phyloP scores from a whole-genome alignment of 2,113 vertebrate genomes.

The Xenopus borealis region DNA sequence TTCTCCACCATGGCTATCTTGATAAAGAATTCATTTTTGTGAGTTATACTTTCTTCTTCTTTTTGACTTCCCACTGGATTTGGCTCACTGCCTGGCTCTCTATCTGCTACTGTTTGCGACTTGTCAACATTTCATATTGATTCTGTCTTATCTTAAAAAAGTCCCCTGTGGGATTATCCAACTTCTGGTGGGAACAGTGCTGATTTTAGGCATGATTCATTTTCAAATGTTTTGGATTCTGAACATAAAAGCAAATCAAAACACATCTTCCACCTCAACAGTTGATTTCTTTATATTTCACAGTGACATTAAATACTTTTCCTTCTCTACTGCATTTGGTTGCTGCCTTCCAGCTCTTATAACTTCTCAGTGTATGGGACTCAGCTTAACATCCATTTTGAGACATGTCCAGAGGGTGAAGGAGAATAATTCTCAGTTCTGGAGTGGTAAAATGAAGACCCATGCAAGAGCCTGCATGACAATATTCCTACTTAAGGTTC shows the following conservation, averaged over 20 bases:
- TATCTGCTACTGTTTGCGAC: slow-evolving; percentile 46
- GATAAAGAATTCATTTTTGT: too few relatives aligned
- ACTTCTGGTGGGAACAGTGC: slow-evolving; percentile 23
- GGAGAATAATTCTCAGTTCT: slow-evolving; percentile 10
- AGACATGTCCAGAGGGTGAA: slow-evolving; percentile 36
- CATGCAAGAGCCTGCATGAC: slow-evolving; percentile 45
- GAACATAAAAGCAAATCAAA: background rate
- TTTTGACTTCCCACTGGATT: slow-evolving; percentile 44
- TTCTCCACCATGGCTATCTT: too few relatives aligned
- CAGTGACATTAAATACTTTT: too few relatives aligned
- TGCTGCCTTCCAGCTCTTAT: slow-evolving; percentile 26
- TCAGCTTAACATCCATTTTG: slow-evolving; percentile 46
- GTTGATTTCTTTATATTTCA: background rate
- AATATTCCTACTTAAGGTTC: slow-evolving; percentile 37
- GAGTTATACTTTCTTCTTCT: slow-evolving; percentile 3
- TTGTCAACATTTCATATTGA: slow-evolving; percentile 18
- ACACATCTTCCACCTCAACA: slow-evolving; percentile 2
- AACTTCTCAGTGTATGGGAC: slow-evolving; percentile 16
- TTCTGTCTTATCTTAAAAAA: slow-evolving; percentile 33
- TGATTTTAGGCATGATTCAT: slow-evolving; percentile 7
- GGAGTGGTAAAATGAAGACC: slow-evolving; percentile 46
- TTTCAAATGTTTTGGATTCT: background rate
- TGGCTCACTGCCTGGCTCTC: slow-evolving; percentile 49
- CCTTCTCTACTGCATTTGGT: background rate
- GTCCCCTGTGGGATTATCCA: slow-evolving; percentile 5